Percentiles rank a stretch among this genome's conserved stretches.
These are phyloP conservation scores for Andrena hattorfiana DNA, from an alignment of 2,888 invertebrate species.

Conservation along the genomic window DNA sequence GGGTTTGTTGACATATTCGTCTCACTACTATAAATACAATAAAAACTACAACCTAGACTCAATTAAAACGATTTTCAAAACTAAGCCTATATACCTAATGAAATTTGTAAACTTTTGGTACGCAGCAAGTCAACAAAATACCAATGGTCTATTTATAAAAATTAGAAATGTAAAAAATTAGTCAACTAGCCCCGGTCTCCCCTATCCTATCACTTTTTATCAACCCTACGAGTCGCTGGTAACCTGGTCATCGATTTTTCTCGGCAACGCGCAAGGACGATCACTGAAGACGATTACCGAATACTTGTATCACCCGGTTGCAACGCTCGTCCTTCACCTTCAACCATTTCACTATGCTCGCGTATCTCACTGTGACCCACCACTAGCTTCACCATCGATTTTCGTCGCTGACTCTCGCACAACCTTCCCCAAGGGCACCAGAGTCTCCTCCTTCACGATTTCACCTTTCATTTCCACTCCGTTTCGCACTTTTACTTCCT, in stretches of 20 bases:
- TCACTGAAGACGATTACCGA: conserved; percentile 67
- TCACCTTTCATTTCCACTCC: not conserved
- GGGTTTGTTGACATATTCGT: no score
- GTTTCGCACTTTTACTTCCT: not conserved
- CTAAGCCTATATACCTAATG: no score
- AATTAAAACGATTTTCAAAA: no score
- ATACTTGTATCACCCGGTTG: conserved; percentile 69
- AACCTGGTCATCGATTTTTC: conserved; percentile 61
- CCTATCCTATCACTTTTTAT: conserved; percentile 1
- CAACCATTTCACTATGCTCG: conserved; percentile 66
- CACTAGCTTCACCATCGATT: conserved; percentile 70
- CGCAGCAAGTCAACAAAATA: no score
- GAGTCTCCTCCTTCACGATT: conserved; percentile 28
- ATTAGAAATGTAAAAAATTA: no score
- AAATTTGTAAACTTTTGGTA: no score
- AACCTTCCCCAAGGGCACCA: conserved; percentile 67
- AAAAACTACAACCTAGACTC: no score
- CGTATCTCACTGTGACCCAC: conserved; percentile 65
- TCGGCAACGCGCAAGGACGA: conserved; percentile 66
- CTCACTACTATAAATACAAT: no score
- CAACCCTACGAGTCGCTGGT: not conserved
- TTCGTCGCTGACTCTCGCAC: conserved; percentile 66
- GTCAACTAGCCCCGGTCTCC: no score
- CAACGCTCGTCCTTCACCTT: conserved; percentile 71
- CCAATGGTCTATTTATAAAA: no score